phyloP scores from a whole-genome alignment of 2,113 vertebrate genomes.

The Zosterops borbonicus region DNA sequence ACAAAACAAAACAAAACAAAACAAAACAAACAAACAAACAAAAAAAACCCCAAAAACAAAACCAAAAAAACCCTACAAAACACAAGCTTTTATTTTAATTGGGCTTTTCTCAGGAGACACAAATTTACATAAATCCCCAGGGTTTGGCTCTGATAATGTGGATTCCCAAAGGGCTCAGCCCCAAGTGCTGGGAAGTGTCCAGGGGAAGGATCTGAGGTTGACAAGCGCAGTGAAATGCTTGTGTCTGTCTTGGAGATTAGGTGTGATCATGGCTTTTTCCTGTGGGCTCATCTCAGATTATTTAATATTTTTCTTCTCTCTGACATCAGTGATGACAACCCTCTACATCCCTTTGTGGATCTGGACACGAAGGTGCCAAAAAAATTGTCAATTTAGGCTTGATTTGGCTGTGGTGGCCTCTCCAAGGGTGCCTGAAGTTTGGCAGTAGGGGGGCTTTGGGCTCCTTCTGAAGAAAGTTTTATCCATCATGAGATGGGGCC shows the following conservation, averaged over 20 bases:
- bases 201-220: not conserved
- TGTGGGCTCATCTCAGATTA: not conserved
- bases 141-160: not conserved
- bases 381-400: not conserved
- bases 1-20: no score
- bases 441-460: not conserved
- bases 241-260: not conserved
- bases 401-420: not conserved
- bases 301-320: not conserved
- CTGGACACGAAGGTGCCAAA: not conserved
- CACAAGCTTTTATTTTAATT: not conserved
- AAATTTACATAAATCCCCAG: not conserved
- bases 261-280: not conserved
- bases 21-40: no score
- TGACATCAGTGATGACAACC: not conserved
- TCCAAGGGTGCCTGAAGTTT: not conserved
- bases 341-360: not conserved
- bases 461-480: not conserved
- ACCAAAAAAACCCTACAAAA: not conserved
- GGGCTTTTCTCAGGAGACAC: not conserved
- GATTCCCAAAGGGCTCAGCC: not conserved
- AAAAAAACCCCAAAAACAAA: no score
- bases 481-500: not conserved
- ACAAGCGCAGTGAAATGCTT: not conserved
- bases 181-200: not conserved